A percentile compares a stretch with the other conserved stretches of the same genome.
These are phyloP conservation scores for Ceyx melanurus DNA, from an alignment of 2,113 vertebrate species.

Conservation along the genomic window DNA sequence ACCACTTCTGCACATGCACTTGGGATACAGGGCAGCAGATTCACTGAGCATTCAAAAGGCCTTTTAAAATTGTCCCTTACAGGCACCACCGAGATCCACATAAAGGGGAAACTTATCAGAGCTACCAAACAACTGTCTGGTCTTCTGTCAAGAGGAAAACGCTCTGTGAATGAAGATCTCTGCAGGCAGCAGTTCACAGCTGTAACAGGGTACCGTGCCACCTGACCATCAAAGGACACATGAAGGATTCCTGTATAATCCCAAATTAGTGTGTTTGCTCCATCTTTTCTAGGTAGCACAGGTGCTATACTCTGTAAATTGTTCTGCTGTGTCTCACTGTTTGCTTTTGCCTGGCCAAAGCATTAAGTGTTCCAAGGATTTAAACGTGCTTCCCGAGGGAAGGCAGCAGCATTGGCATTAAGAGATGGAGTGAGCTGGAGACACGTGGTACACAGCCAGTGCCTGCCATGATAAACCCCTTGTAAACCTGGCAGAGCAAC, in stretches of 20 bases:
- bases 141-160: background rate
- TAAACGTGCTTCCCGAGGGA: background rate
- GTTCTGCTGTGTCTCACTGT: background rate
- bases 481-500: background rate
- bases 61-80: background rate
- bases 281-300: background rate
- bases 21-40: background rate
- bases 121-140: background rate
- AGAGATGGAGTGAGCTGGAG: background rate
- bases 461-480: background rate
- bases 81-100: background rate
- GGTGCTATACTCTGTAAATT: background rate
- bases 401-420: background rate
- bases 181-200: background rate
- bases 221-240: background rate
- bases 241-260: background rate
- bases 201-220: background rate
- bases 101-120: background rate
- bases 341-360: background rate
- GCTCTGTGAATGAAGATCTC: background rate
- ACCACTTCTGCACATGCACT: background rate
- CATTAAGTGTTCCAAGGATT: background rate
- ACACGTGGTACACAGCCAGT: background rate
- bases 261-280: background rate
- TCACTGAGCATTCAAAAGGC: background rate